Base-by-base conservation (phyloP, 2,113 vertebrate species). In the Dipodomys ordii region DNA sequence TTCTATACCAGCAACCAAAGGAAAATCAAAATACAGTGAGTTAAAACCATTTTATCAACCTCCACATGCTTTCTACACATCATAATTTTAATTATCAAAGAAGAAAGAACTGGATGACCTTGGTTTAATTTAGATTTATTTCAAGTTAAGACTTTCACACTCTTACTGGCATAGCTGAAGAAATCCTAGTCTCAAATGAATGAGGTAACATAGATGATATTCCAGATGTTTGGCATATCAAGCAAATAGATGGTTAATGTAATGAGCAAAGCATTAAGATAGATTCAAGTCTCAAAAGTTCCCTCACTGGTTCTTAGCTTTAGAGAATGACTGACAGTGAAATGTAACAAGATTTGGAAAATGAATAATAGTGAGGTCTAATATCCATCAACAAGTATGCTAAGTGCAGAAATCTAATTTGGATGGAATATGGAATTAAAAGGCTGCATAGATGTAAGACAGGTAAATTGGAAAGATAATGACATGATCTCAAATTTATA, bases 321-420 rank as follows among this genome's bases (percentile, higher is more conserved):
- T 94, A 22, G 46, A 88, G 15, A 79, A 7, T 23, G 30, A 3
- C 0, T 25, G 60, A 80, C 53, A 71, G 53, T 57, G 53, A 57
- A 60, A 4, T 87, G 49, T 67, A 76, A 65, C 4, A 72, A 15
- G 20, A 84, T 28, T 71, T 89, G 60, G 18, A 84, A 9, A 67
- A 19, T 12, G n/a, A 6, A 1, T 19, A 62, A 74, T 32, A 81
- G 53, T 57, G 15, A 57, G 12, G 12, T 49, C 44, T 67, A 77
- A 60, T 46, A 60, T 57, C 30, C 25, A 78, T 39, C 1, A 53
- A 72, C 13, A 22, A 83, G 35, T 19, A 1, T 35, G 4, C 67
- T 44, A 74, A 39, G 7, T 83, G 2, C 22, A 92, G 39, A 85
- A 92, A n/a, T 65, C 19, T 64, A 91, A 90, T 82, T 79, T 93